These are phyloP conservation scores for Ornithoptera alexandrae DNA, from an alignment of 2,888 invertebrate species.

Conservation along the genomic window DNA sequence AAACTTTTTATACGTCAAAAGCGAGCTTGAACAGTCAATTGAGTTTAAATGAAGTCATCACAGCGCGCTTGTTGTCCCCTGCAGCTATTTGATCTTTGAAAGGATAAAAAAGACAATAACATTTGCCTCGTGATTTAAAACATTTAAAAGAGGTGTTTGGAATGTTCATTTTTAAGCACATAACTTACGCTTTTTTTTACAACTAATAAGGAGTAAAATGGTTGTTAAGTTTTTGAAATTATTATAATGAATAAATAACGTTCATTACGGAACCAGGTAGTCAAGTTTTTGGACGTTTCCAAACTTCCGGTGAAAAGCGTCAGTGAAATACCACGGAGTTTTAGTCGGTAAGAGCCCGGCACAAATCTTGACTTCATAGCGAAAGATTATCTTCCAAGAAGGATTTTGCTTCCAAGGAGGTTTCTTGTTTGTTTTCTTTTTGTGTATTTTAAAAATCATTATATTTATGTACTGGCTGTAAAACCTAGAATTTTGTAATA, in stretches of 20 bases:
- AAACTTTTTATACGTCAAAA: background rate
- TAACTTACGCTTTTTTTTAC: background rate
- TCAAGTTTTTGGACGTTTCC: background rate
- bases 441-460: too few relatives aligned
- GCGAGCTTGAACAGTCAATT: constrained; percentile 34
- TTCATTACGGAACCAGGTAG: background rate
- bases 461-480: too few relatives aligned
- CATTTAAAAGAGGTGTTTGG: background rate
- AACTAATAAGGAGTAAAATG: background rate
- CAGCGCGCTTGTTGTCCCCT: constrained; percentile 32
- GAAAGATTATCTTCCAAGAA: too few relatives aligned
- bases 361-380: too few relatives aligned
- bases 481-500: too few relatives aligned
- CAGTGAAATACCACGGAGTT: too few relatives aligned
- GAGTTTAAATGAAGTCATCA: constrained; percentile 34
- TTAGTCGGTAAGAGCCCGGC: too few relatives aligned
- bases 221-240: background rate
- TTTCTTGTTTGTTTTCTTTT: too few relatives aligned
- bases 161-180: background rate
- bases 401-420: too few relatives aligned
- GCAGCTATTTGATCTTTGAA: constrained; percentile 36
- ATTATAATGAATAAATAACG: background rate
- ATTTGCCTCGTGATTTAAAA: background rate
- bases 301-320: too few relatives aligned
- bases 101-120: constrained; percentile 33